Evolutionary conservation across 2,888 invertebrate species (phyloP).

Genomic region (Gastracanthus pulcherrimus): DNA sequence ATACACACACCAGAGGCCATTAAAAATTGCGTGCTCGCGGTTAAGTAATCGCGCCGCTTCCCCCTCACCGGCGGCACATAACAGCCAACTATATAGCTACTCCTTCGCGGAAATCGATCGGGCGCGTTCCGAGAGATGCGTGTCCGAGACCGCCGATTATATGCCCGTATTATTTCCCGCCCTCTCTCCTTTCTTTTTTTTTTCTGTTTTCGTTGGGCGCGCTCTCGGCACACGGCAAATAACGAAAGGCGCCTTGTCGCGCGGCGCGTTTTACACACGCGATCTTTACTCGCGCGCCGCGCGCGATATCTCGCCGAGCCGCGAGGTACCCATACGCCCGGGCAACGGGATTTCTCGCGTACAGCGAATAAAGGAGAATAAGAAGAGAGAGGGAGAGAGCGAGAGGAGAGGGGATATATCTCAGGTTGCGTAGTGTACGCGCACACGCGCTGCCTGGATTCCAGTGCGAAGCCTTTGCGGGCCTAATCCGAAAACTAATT

Average conservation of each 20-base stretch:
- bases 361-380: no score
- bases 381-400: background rate
- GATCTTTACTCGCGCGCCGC: no score
- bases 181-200: background rate
- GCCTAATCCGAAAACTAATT: constrained; percentile 52
- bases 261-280: background rate
- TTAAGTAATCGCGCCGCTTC: constrained; percentile 28
- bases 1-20: background rate
- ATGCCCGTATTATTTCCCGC: no score
- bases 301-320: background rate
- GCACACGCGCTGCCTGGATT: background rate
- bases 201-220: background rate
- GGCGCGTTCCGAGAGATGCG: background rate
- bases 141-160: background rate
- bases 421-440: background rate
- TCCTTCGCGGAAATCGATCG: constrained; percentile 37
- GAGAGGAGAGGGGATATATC: background rate
- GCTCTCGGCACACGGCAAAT: background rate
- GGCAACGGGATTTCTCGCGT: background rate
- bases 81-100: no score
- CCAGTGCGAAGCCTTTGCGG: constrained; percentile 45
- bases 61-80: no score
- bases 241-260: background rate
- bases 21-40: constrained; percentile 24
- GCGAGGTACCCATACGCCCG: no score